Evolutionary conservation across 2,113 vertebrate genomes (phyloP).

Genomic region (Hippocampus barbouri): DNA sequence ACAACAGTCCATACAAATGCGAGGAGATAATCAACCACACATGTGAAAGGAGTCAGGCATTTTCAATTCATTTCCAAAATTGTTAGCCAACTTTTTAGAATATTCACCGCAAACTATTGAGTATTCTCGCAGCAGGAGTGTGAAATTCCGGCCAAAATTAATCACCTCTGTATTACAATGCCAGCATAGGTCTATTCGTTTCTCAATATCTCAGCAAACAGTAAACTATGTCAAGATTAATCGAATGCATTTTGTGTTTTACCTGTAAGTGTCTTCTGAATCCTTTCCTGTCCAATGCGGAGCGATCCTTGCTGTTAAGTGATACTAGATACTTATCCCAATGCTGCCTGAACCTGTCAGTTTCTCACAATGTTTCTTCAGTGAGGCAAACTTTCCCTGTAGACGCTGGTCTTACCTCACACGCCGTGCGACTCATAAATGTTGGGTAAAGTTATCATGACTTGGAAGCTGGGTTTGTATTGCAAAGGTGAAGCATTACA

Average conservation of each 20-base stretch:
- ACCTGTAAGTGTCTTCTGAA: conserved; percentile 50
- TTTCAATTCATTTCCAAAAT: neutral
- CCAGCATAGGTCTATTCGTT: conserved; percentile 63
- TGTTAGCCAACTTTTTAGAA: conserved; percentile 28
- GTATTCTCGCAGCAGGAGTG: conserved; percentile 55
- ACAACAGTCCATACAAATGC: neutral
- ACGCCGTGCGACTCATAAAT: conserved; percentile 18
- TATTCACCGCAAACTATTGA: conserved; percentile 61
- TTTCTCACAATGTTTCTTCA: conserved; percentile 35
- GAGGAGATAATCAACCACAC: neutral
- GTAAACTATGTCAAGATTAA: conserved; percentile 39
- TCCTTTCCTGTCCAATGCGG: conserved; percentile 28
- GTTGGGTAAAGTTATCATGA: conserved; percentile 41
- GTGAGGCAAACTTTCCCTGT: conserved; percentile 17
- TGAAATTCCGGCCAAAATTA: conserved; percentile 57
- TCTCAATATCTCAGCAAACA: conserved; percentile 53
- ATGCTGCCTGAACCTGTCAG: conserved; percentile 14
- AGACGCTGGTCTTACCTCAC: conserved; percentile 8
- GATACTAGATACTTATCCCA: conserved; percentile 24
- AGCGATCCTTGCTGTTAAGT: conserved; percentile 32
- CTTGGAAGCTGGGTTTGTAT: conserved; percentile 48
- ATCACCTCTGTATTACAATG: conserved; percentile 61
- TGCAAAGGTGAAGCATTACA: conserved; percentile 53
- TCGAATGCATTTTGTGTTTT: conserved; percentile 20
- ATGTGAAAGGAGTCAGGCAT: neutral